A percentile compares a stretch with the other conserved stretches of the same genome.
phyloP scores from a whole-genome alignment of 2,113 vertebrate species.

The Chiloscyllium plagiosum region DNA sequence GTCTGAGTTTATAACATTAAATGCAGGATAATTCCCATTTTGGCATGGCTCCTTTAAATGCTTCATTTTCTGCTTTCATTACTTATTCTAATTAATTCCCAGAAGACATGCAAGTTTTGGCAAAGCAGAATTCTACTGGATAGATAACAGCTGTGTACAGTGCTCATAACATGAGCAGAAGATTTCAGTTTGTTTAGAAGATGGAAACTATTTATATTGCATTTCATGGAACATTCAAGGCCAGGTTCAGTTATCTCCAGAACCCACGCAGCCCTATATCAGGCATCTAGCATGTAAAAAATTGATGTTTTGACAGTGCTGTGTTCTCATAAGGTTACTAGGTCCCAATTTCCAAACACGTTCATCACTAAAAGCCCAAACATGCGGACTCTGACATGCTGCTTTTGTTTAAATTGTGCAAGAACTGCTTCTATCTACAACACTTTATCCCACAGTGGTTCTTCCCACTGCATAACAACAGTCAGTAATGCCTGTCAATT shows the following conservation, averaged over 20 bases:
- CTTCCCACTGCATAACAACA: background rate
- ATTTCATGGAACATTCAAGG: constrained; percentile 21
- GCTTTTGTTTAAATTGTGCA: background rate
- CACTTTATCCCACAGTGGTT: background rate
- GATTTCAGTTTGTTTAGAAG: constrained; percentile 27
- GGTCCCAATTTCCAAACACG: background rate
- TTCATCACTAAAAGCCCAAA: background rate
- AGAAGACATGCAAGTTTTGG: constrained; percentile 18
- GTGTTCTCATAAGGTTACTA: background rate
- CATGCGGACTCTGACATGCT: background rate
- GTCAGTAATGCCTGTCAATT: no score
- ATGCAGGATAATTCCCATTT: background rate
- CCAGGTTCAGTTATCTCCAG: constrained; percentile 16
- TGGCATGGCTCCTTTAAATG: background rate
- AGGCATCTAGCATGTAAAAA: background rate
- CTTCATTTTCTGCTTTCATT: background rate
- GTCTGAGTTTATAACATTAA: background rate
- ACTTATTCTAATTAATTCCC: constrained; percentile 35
- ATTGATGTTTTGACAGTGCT: background rate
- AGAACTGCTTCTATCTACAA: background rate
- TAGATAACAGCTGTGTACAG: constrained; percentile 32
- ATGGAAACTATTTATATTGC: constrained; percentile 25
- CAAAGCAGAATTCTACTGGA: background rate
- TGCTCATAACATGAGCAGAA: background rate
- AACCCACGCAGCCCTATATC: background rate